A percentile compares a stretch with the other conserved stretches of the same genome.
Conservation (phyloP, 2,113 vertebrate species). For the Corythoichthys haematopterus region DNA sequence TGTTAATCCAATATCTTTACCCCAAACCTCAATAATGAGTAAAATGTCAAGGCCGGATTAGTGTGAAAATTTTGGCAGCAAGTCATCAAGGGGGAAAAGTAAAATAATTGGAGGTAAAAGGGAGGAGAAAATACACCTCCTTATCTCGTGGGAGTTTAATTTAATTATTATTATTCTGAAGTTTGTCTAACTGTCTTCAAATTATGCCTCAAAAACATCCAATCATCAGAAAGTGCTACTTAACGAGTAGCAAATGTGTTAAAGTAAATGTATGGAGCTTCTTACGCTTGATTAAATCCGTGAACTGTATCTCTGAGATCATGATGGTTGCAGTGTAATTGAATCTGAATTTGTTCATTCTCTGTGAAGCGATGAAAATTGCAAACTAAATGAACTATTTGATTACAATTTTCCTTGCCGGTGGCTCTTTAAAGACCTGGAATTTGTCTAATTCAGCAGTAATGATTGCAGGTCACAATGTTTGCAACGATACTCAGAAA, state of each 20-base stretch:
- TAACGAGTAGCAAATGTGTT: neutral
- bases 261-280: neutral
- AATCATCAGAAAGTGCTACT: neutral
- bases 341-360: too few relatives aligned
- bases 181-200: neutral
- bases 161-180: neutral
- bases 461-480: too few relatives aligned
- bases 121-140: neutral
- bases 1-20: conserved; percentile 66
- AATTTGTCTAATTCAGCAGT: conserved; percentile 18
- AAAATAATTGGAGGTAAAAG: conserved; percentile 3
- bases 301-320: neutral
- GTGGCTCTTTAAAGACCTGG: conserved; percentile 22
- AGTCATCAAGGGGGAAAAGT: conserved; percentile 5
- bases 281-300: neutral
- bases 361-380: conserved; percentile 26
- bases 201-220: neutral
- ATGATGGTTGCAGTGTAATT: too few relatives aligned
- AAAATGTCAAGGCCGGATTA: conserved; percentile 48
- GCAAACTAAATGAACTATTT: conserved; percentile 27
- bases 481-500: too few relatives aligned
- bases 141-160: neutral
- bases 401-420: conserved; percentile 16
- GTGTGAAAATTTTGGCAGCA: conserved; percentile 21
- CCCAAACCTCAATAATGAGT: conserved; percentile 52